phyloP scores from a whole-genome alignment of 1,140 invertebrate species.

The Delia radicum region DNA sequence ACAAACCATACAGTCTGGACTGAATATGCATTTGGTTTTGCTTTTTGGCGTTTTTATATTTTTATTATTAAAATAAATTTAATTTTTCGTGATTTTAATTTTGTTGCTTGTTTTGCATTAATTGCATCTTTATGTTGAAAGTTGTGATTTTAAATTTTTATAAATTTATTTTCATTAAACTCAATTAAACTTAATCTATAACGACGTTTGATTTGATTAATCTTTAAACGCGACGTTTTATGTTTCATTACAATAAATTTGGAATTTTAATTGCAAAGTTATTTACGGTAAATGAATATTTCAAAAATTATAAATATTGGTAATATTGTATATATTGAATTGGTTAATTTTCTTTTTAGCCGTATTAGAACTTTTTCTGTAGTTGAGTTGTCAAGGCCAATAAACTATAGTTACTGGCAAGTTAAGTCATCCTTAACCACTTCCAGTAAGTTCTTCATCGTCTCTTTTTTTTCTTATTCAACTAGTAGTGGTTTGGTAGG shows the following conservation, averaged over 20 bases:
- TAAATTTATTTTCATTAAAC: slow-evolving; percentile 26
- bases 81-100: neutral
- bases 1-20: too few species aligned
- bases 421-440: neutral
- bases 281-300: too few species aligned
- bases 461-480: neutral
- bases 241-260: slow-evolving; percentile 16
- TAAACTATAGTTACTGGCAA: neutral
- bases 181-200: slow-evolving; percentile 15
- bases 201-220: slow-evolving; percentile 14
- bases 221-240: neutral
- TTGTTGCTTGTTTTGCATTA: neutral
- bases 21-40: too few species aligned
- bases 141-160: neutral
- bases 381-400: neutral
- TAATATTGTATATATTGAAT: too few species aligned
- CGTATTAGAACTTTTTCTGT: neutral
- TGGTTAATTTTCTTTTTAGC: neutral
- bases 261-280: neutral
- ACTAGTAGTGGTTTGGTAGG: neutral
- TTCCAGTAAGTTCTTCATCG: neutral
- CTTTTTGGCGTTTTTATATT: neutral
- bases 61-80: neutral
- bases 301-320: too few species aligned
- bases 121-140: too few species aligned